Base-by-base conservation (phyloP, 2,888 invertebrate species). In the Volucella bombylans region DNA sequence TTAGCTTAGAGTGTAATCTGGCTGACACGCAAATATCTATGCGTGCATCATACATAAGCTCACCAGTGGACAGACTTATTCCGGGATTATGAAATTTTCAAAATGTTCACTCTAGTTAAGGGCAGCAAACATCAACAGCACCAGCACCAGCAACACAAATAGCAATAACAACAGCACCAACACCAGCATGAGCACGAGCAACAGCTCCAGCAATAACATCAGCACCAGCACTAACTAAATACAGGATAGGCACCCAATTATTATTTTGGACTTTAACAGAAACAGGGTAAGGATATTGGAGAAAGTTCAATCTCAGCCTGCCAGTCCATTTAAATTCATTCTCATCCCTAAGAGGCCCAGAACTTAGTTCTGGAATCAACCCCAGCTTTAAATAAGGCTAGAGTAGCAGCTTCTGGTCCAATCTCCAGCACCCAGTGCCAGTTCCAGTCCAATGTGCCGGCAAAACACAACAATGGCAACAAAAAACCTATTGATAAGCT, bases 401-500 rank as follows among this genome's bases (percentile, higher is more conserved):
- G 6, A 31, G 31, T 1, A 31, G 2, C 6, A 31, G 31, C 31
- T 31, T 6, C 31, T 6, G 6, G 31, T 31, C 6, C 31, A 31
- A 31, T 4, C 31, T 31, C 31, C 31, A 31, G 31, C 31, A 31
- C 31, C 6, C 31, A 31, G 45, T 45, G 47, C n/a, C 14, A 54
- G 41, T 43, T 43, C 1, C n/a, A 9, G 38, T 38, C 50, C 59
- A 61, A 73, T 49, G 61, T 18, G 50, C 39, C 52, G 52, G 15
- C 77, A 68, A 69, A 74, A 62, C 68, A 82, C 71, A 31, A 31
- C 31, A 76, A 76, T 77, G 59, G 54, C 68, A 72, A 64, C 54
- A 73, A 64, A 69, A 76, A 74, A 69, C 76, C 76, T 80, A 85
- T 85, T 80, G 85, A 77, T 77, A 81, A 76, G 62, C 81, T 76